Evolutionary conservation across 2,113 vertebrate species (phyloP).

Genomic region (Lynx canadensis): DNA sequence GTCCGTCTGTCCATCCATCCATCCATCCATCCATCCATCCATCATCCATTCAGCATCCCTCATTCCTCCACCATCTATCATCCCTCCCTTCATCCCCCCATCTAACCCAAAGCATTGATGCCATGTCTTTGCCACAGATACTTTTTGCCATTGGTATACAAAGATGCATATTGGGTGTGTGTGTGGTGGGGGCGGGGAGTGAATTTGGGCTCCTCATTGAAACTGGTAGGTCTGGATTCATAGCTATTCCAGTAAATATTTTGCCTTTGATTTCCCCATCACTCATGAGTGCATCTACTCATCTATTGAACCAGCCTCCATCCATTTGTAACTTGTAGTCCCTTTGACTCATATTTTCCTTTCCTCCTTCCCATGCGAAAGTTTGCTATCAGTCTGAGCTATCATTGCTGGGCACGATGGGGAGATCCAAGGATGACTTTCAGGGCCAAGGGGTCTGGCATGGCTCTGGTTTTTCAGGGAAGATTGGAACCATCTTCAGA

Average conservation of each 20-base stretch:
- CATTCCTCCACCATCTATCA: background rate
- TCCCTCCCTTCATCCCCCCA: too few relatives aligned
- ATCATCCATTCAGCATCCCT: background rate
- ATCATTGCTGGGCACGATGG: background rate
- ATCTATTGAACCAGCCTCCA: background rate
- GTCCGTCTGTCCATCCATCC: background rate
- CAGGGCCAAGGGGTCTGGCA: background rate
- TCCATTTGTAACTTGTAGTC: background rate
- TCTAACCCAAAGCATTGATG: background rate
- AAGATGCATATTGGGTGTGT: background rate
- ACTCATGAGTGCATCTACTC: background rate
- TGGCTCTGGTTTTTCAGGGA: background rate
- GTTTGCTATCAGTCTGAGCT: background rate
- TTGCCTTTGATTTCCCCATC: background rate
- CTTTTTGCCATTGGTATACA: background rate
- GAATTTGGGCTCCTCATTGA: background rate
- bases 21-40: background rate
- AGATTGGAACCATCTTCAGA: background rate
- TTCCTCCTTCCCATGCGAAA: background rate
- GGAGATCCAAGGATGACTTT: background rate
- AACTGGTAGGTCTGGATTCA: background rate
- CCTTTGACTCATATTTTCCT: background rate
- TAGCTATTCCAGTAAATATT: background rate
- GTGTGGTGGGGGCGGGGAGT: background rate
- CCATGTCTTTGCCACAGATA: background rate